A percentile compares a stretch with the other conserved stretches of the same genome.
Conservation (phyloP, 2,888 invertebrate genomes). For the Drosophila ustulata region DNA sequence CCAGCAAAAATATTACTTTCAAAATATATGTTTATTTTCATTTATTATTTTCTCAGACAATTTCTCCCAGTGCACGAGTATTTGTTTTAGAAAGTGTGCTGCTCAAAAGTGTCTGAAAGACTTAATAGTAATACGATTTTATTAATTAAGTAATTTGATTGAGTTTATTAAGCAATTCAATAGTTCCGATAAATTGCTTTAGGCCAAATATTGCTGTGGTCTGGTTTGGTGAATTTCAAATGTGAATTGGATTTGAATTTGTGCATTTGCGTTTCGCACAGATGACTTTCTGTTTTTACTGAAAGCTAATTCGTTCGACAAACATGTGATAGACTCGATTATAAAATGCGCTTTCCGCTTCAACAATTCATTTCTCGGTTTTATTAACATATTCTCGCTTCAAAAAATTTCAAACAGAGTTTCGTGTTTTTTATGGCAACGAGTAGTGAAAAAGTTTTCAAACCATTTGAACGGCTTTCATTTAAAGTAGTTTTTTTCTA, state of each 20-base stretch:
- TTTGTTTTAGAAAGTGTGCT: neutral
- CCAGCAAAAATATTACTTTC: too few relatives aligned
- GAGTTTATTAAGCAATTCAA: constrained; percentile 17
- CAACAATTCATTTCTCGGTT: constrained; percentile 38
- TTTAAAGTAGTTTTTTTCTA: constrained; percentile 20
- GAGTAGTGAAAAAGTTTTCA: constrained; percentile 30
- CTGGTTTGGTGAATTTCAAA: neutral
- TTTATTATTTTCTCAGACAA: too few relatives aligned
- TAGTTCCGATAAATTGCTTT: constrained; percentile 12
- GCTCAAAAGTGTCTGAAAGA: neutral
- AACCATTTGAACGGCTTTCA: constrained; percentile 44
- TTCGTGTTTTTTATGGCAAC: constrained; percentile 47
- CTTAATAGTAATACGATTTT: constrained; percentile 4
- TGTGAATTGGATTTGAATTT: constrained; percentile 1
- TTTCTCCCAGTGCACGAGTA: neutral
- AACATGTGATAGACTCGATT: constrained; percentile 22
- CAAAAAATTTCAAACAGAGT: constrained; percentile 37
- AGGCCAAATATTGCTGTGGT: neutral
- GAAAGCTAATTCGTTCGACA: constrained; percentile 42
- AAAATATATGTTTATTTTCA: too few relatives aligned
- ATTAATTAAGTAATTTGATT: constrained; percentile 9
- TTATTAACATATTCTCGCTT: constrained; percentile 51
- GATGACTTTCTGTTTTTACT: constrained; percentile 8
- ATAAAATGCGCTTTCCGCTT: constrained; percentile 44
- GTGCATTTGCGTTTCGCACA: neutral